Percentiles rank a stretch among this genome's conserved stretches.
These are phyloP conservation scores for Spisula subtruncata DNA, from an alignment of 2,888 invertebrate species.

Conservation along the genomic window DNA sequence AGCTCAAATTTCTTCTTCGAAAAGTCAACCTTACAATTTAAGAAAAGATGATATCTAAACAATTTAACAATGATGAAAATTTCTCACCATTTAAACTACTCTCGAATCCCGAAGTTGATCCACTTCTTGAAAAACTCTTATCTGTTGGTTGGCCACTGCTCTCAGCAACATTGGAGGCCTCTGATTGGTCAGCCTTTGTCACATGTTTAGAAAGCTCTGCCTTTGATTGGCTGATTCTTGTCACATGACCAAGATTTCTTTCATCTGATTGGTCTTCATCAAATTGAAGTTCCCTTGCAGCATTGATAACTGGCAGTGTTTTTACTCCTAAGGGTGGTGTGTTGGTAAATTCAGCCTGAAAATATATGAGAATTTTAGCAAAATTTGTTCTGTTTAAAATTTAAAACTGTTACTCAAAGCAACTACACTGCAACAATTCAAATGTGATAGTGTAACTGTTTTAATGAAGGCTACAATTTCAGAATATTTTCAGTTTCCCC, in stretches of 20 bases:
- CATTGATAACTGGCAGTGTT: slow-evolving; percentile 73
- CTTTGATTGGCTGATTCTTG: slow-evolving; percentile 42
- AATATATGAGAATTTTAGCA: neutral
- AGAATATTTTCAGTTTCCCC: too few relatives aligned
- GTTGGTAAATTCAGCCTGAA: slow-evolving; percentile 78
- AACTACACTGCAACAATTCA: too few relatives aligned
- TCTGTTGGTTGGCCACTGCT: neutral
- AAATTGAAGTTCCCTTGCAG: slow-evolving; percentile 74
- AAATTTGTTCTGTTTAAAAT: too few relatives aligned
- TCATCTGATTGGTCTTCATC: slow-evolving; percentile 53
- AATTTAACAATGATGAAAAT: too few relatives aligned
- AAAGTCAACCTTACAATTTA: too few relatives aligned
- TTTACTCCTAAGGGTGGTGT: slow-evolving; percentile 80
- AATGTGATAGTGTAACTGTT: too few relatives aligned
- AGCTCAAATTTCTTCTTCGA: too few relatives aligned
- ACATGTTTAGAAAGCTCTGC: neutral
- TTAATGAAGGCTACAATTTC: too few relatives aligned
- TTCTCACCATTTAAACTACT: slow-evolving; percentile 37
- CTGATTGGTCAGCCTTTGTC: slow-evolving; percentile 32
- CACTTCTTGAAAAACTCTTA: slow-evolving; percentile 27
- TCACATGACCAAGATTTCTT: slow-evolving; percentile 33
- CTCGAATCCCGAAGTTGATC: slow-evolving; percentile 21
- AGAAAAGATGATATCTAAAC: too few relatives aligned
- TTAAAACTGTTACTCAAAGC: too few relatives aligned
- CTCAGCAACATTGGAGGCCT: slow-evolving; percentile 3